Base-by-base conservation (phyloP, 1,140 invertebrate genomes). In the Drosophila lini region DNA sequence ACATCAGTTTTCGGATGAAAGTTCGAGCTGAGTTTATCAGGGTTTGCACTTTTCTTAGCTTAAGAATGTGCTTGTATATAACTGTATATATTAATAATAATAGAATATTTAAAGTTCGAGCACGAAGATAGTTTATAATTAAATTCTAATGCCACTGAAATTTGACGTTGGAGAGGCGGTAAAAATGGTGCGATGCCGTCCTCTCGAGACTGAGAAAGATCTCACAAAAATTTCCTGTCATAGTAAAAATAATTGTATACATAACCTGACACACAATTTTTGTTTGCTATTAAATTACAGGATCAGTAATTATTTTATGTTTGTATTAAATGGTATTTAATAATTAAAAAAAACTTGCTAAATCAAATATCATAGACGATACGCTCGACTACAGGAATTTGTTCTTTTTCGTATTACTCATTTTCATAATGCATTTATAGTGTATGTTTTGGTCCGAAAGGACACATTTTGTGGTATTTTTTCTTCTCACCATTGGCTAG, bases 401-500 rank as follows among this genome's bases (percentile, higher is more conserved):
- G n/a, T 31, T 28, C 3, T n/a, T n/a, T n/a, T n/a, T 25, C 22
- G 10, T 5, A 32, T 5, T 16, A 36, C 9, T 5, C 7, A 8
- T 7, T 22, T 53, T 22, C 2, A 1, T 22, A 22, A 22, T 22
- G 22, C 1, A 22, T 1, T 22, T 22, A 22, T 10, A 62, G 41
- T 22, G 41, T 19, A 65, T 65, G 31, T 36, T 15, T 13, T 25
- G n/a, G 10, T 15, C 19, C 16, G 16, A 16, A 50, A n/a, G 11
- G 34, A 5, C 13, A 57, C 32, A 44, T 57, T 41, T 11, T 42
- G 38, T 61, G 38, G 59, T 55, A 69, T 78, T 65, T 64, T 57
- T 78, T 65, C 48, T 57, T 34, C 36, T 28, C 44, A 40, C 50
- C 64, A 74, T 58, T 74, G 82, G 70, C 78, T 81, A 85, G 82